Conservation (phyloP, 2,113 vertebrate species). For the Ciconia stormi region DNA sequence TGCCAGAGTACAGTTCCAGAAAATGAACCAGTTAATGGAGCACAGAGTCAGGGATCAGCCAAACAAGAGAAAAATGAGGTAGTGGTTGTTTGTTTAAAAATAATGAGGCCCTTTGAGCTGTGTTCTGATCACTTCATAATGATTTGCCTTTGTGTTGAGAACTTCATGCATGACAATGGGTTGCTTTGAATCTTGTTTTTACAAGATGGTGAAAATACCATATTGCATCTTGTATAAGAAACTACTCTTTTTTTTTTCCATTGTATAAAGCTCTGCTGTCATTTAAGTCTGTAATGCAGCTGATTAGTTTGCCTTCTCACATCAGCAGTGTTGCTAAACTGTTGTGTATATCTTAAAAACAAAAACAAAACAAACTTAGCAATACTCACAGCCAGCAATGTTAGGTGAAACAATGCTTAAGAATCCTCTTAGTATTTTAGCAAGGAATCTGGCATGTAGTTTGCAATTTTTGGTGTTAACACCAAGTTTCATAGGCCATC, state of each 20-base stretch:
- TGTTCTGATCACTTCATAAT: neutral
- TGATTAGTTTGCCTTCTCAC: neutral
- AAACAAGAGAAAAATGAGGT: slow-evolving; percentile 89
- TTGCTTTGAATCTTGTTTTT: slow-evolving; percentile 5
- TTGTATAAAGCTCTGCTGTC: neutral
- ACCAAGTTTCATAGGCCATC: neutral
- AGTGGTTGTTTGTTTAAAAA: slow-evolving; percentile 37
- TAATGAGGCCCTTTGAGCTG: slow-evolving; percentile 21
- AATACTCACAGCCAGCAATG: neutral
- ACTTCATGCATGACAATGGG: neutral
- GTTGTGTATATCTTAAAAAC: neutral
- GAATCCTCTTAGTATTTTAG: neutral
- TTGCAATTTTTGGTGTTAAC: neutral
- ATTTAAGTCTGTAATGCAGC: neutral
- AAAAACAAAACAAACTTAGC: neutral
- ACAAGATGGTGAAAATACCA: neutral
- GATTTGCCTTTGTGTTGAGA: slow-evolving; percentile 16
- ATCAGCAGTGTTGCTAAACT: neutral
- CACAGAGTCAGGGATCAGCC: slow-evolving; percentile 70
- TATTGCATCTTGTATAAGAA: neutral
- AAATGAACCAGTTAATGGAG: slow-evolving; percentile 77
- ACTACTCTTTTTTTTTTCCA: neutral
- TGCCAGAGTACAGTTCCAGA: slow-evolving; percentile 76
- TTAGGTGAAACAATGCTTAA: neutral
- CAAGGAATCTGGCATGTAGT: neutral